These are phyloP conservation scores for Acipenser oxyrinchus DNA, from an alignment of 2,797 vertebrate species.

Conservation along the genomic window DNA sequence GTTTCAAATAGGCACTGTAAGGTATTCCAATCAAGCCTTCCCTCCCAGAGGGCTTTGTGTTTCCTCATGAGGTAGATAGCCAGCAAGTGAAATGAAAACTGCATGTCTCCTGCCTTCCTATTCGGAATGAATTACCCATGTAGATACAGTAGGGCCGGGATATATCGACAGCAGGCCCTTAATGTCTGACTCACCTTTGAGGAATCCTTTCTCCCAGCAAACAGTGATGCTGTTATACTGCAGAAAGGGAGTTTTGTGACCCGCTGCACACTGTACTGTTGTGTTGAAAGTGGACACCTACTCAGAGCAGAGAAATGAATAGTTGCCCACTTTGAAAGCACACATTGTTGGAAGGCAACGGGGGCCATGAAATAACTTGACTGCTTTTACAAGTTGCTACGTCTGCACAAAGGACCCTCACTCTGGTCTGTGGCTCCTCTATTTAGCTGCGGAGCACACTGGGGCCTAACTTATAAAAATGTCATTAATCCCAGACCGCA, in stretches of 20 bases:
- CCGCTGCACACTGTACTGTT: too few relatives aligned
- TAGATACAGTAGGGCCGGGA: background rate
- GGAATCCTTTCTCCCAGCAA: too few relatives aligned
- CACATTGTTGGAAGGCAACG: conserved; percentile 1
- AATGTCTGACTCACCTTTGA: conserved; percentile 17
- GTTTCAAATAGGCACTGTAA: too few relatives aligned
- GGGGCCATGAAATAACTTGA: conserved; percentile 22
- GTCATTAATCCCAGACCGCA: conserved; percentile 23
- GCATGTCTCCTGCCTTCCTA: background rate
- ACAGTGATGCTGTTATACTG: too few relatives aligned
- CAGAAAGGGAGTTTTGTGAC: too few relatives aligned
- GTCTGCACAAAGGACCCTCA: conserved; percentile 44
- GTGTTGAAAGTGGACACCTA: background rate
- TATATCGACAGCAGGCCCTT: conserved; percentile 6
- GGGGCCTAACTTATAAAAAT: conserved; percentile 24
- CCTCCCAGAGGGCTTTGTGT: too few relatives aligned
- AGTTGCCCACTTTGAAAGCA: conserved; percentile 13
- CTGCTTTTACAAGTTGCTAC: conserved; percentile 30
- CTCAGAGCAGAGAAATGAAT: conserved; percentile 1
- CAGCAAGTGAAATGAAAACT: background rate
- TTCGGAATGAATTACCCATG: background rate
- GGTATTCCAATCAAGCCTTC: too few relatives aligned
- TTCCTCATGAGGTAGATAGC: too few relatives aligned
- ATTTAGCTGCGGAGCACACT: conserved; percentile 39
- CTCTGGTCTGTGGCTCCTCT: conserved; percentile 36